Conservation (phyloP, 2,797 vertebrate genomes). For the Vultur gryphus region DNA sequence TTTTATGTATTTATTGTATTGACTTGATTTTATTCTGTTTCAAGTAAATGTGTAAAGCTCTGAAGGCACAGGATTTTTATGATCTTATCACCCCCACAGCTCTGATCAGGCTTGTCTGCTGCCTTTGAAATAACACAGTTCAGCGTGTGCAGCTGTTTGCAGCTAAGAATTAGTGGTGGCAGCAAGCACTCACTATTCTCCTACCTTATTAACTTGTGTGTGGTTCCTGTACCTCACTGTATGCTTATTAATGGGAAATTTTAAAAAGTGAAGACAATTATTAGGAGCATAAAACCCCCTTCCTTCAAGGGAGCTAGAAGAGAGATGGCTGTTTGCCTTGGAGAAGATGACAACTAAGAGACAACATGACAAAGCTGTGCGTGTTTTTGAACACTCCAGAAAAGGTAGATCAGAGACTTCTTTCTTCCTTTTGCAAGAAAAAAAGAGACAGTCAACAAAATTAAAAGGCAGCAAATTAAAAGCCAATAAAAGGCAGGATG, state of each 20-base stretch:
- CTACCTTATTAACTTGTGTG: not conserved
- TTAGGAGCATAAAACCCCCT: not conserved
- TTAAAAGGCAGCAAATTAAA: constrained; percentile 45
- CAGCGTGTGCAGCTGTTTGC: not conserved
- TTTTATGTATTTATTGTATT: not conserved
- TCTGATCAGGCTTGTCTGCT: not conserved
- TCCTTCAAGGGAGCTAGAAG: not conserved
- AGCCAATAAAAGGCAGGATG: not conserved
- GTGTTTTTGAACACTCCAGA: not conserved
- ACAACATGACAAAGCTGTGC: not conserved
- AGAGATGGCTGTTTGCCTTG: constrained; percentile 8
- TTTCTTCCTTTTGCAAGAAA: constrained; percentile 1
- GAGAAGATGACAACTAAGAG: constrained; percentile 11
- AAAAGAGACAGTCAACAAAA: constrained; percentile 9
- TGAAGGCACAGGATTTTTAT: not conserved
- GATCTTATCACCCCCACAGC: not conserved
- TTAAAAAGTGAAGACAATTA: not conserved
- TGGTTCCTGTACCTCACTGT: not conserved
- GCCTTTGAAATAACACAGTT: not conserved
- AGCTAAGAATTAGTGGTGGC: not conserved
- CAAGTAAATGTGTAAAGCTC: not conserved
- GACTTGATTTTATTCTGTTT: constrained; percentile 13
- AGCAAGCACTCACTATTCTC: not conserved
- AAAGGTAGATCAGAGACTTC: constrained; percentile 43
- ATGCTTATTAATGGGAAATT: not conserved